Conservation (phyloP, 1,140 invertebrate species). For the Drosophila parvula region DNA sequence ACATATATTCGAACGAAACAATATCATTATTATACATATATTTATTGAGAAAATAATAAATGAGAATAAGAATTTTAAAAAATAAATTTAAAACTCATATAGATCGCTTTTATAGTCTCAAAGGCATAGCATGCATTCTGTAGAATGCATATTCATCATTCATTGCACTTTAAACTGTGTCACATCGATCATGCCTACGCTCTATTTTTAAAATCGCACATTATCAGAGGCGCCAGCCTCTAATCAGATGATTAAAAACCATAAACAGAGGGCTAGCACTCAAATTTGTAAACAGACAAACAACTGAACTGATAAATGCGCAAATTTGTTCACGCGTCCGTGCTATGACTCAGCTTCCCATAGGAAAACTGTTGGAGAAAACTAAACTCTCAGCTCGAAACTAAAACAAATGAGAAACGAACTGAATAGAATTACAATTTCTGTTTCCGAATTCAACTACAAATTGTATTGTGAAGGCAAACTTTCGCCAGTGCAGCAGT, state of each 20-base stretch:
- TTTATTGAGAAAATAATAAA: too few species aligned
- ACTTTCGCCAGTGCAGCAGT: slow-evolving; percentile 14
- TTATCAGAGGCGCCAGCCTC: slow-evolving; percentile 22
- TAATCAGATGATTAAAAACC: slow-evolving; percentile 43
- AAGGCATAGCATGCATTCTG: background rate
- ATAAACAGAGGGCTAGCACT: slow-evolving; percentile 20
- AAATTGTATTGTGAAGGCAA: slow-evolving; percentile 20
- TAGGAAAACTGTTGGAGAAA: slow-evolving; percentile 6
- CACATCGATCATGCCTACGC: slow-evolving; percentile 28
- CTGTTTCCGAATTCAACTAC: slow-evolving; percentile 6
- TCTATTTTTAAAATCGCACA: slow-evolving; percentile 44
- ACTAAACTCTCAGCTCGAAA: background rate
- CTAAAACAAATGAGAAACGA: slow-evolving; percentile 12
- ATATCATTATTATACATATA: too few species aligned
- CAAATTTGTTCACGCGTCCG: slow-evolving; percentile 57
- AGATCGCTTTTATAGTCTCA: background rate
- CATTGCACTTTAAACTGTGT: slow-evolving; percentile 11
- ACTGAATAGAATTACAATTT: slow-evolving; percentile 20
- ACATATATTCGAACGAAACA: too few species aligned
- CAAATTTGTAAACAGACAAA: background rate
- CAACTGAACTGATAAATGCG: slow-evolving; percentile 40
- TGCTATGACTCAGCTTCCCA: slow-evolving; percentile 50
- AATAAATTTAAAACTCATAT: too few species aligned
- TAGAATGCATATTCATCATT: background rate
- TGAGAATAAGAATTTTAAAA: too few species aligned